Percentiles rank a stretch among this genome's conserved stretches.
phyloP scores from a whole-genome alignment of 2,888 invertebrate species.

The Arctia plantaginis region DNA sequence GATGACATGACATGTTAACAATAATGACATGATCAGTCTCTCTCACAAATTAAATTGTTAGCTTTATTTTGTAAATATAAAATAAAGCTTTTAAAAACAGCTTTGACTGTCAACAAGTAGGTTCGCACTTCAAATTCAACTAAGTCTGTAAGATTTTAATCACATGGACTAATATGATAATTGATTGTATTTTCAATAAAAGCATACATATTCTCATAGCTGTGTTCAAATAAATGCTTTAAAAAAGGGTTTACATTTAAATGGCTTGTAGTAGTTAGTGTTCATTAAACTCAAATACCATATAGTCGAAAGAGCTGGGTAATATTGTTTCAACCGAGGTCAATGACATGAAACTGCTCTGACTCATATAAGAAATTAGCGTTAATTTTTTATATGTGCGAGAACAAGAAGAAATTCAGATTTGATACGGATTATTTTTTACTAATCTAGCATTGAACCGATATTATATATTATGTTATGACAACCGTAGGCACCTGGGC shows the following conservation, averaged over 20 bases:
- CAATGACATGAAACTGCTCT: conserved; percentile 1
- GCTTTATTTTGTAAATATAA: not conserved
- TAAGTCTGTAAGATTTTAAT: not conserved
- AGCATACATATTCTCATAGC: not conserved
- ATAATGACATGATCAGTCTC: not conserved
- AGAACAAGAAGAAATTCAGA: not conserved
- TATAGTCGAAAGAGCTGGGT: not conserved
- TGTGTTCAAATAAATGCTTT: not conserved
- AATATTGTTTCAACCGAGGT: not conserved
- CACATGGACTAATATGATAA: not conserved
- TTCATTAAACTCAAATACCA: not conserved
- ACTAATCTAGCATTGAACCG: not conserved
- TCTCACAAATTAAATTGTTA: not conserved
- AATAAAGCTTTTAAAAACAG: not conserved
- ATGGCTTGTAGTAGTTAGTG: not conserved
- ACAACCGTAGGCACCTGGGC: too few relatives aligned
- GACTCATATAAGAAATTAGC: not conserved
- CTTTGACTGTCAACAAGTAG: too few relatives aligned
- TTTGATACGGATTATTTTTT: not conserved
- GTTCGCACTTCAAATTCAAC: not conserved
- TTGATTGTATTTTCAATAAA: not conserved
- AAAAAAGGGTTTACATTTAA: not conserved
- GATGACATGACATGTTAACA: too few relatives aligned
- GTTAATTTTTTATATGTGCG: not conserved
- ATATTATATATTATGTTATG: too few relatives aligned